Conservation (phyloP, 2,113 vertebrate genomes). For the Monopterus albus region DNA sequence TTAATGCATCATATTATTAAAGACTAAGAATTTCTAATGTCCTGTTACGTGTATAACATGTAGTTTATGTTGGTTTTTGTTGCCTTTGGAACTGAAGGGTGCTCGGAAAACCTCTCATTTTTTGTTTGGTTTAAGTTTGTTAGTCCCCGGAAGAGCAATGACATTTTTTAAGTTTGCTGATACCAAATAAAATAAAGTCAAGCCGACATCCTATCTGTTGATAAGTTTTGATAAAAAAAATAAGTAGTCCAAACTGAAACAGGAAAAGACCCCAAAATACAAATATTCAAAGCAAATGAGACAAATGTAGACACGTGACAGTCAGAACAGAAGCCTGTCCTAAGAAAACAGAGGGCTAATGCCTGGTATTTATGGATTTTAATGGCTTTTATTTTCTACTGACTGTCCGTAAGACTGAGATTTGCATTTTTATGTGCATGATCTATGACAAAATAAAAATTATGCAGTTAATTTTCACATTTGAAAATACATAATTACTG, state of each 20-base stretch:
- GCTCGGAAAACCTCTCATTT: too few species aligned
- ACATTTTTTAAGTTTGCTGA: too few species aligned
- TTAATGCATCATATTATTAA: background rate
- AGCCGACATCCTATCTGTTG: background rate
- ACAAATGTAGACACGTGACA: conserved; percentile 7
- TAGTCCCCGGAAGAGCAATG: too few species aligned
- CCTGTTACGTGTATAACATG: too few species aligned
- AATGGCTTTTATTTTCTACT: too few species aligned
- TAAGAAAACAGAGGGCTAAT: conserved; percentile 1
- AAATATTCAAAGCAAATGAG: background rate
- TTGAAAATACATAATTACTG: too few species aligned
- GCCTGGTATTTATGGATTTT: background rate
- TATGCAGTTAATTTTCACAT: too few species aligned
- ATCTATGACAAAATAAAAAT: too few species aligned
- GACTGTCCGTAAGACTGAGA: background rate
- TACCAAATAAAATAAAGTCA: conserved; percentile 16
- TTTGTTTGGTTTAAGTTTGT: too few species aligned
- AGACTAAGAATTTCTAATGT: background rate
- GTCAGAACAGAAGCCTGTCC: background rate
- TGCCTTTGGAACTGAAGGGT: too few species aligned
- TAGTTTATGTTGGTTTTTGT: background rate
- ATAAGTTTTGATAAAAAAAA: background rate
- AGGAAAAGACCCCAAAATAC: conserved; percentile 48
- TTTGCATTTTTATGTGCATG: background rate
- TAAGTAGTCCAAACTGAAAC: conserved; percentile 26